phyloP scores from a whole-genome alignment of 2,797 vertebrate genomes.

The Glyptemys insculpta region DNA sequence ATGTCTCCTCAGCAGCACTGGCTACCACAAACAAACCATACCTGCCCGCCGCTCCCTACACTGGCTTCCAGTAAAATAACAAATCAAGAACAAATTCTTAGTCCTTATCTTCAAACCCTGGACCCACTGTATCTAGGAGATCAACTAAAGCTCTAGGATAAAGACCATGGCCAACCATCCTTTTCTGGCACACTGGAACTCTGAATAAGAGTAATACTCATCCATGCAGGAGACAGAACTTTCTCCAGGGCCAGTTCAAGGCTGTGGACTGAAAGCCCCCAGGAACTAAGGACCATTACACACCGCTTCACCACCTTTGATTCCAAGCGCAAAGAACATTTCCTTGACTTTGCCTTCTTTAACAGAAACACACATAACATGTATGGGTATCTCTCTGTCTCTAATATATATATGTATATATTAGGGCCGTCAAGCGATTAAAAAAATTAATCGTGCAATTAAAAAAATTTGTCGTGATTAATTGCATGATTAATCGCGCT shows the following conservation, averaged over 20 bases:
- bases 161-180: neutral
- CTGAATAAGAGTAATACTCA: neutral
- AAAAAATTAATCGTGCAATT: too few species aligned
- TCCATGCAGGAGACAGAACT: neutral
- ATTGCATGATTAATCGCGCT: too few species aligned
- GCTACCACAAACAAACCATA: neutral
- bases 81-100: neutral
- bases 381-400: neutral
- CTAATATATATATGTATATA: neutral
- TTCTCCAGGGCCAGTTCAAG: neutral
- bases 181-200: neutral
- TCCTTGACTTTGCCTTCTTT: neutral
- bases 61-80: neutral
- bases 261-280: neutral
- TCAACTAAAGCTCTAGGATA: neutral
- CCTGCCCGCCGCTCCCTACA: neutral
- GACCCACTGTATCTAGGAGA: neutral
- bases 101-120: neutral
- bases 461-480: too few species aligned
- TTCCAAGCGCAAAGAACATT: neutral
- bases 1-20: neutral
- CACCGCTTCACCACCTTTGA: neutral
- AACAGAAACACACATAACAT: neutral
- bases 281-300: neutral
- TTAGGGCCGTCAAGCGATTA: too few species aligned